Evolutionary conservation across 2,113 vertebrate genomes (phyloP), one percentile per base, ranked within the genome.

Genomic region (Talpa occidentalis): DNA sequence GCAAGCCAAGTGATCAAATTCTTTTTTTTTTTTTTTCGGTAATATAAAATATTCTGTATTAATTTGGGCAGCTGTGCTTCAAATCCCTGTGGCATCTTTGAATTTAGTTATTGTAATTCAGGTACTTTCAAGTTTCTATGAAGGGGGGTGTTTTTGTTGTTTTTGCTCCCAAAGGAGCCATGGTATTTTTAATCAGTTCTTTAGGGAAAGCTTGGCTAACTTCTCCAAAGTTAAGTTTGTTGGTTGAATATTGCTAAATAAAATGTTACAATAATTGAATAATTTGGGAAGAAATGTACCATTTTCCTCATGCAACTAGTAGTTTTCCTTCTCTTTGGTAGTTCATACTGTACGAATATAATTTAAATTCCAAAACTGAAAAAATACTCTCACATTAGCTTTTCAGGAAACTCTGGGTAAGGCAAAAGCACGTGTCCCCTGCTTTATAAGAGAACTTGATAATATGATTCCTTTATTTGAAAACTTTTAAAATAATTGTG

Each of bases 151-250:
- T 82, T 88, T 56, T 56, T 67, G 32, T 80, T 86, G 64, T 10
- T 79, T 70, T 79, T 94, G n/a, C n/a, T 92, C 7, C 21, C 26
- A 2, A 17, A 64, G 52, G 52, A 94, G 40, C 6, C 9, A 12
- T 84, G 47, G 22, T 52, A 85, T 64, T 94, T 96, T 96, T 93
- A 95, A 94, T 96, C 64, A 87, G 28, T 87, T 96, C 83, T 95
- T 87, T 60, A 30, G 69, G 83, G 83, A 87, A 89, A 54, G 42
- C 66, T 83, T 78, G 59, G 69, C n/a, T 67, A 73, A 95, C 42
- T 88, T 32, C 49, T 95, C 9, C 4, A 62, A 74, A 79, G 42
- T 91, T 85, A 88, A 78, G 72, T 59, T 92, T 69, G 26, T 77
- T 94, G 60, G 42, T 88, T 94, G 73, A 69, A 0, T 86, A 37